Percentiles rank a stretch among this genome's conserved stretches.
Evolutionary conservation across 2,888 invertebrate species (phyloP).

Genomic region (Sinhomidia bicolor): DNA sequence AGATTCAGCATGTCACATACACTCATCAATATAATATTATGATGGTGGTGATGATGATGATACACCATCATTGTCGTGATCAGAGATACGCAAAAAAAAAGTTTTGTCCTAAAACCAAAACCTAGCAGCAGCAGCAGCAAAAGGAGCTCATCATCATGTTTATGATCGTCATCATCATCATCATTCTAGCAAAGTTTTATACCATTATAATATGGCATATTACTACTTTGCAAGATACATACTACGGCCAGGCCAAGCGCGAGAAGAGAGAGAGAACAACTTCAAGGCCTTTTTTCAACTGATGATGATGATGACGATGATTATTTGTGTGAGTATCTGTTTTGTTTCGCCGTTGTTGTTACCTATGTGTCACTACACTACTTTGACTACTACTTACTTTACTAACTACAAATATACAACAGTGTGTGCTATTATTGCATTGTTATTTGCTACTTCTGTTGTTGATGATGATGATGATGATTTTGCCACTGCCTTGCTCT

Average conservation of each 20-base stretch:
- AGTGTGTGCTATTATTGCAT: background rate
- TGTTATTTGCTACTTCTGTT: slow-evolving; percentile 51
- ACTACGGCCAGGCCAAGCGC: too few relatives aligned
- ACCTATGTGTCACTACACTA: slow-evolving; percentile 30
- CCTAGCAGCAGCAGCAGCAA: too few relatives aligned
- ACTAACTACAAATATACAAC: background rate
- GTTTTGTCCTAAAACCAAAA: slow-evolving; percentile 11
- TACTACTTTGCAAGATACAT: slow-evolving; percentile 3
- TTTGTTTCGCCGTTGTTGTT: slow-evolving; percentile 39
- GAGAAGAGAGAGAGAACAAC: slow-evolving; percentile 60
- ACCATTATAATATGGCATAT: slow-evolving; percentile 35
- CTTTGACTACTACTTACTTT: background rate
- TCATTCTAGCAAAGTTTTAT: slow-evolving; percentile 3
- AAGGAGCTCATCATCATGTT: slow-evolving; percentile 41
- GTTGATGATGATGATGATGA: too few relatives aligned
- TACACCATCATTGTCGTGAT: slow-evolving; percentile 13
- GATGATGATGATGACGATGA: slow-evolving; percentile 43
- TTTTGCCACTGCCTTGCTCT: slow-evolving; percentile 48
- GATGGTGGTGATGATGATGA: slow-evolving; percentile 17
- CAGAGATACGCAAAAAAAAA: background rate
- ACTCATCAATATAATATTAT: slow-evolving; percentile 59
- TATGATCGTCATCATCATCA: slow-evolving; percentile 45
- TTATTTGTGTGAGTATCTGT: slow-evolving; percentile 26
- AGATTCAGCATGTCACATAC: slow-evolving; percentile 61
- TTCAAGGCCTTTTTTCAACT: slow-evolving; percentile 65